Percentiles rank a stretch among this genome's conserved stretches.
Conservation (phyloP, 2,888 invertebrate genomes). For the Resseliella maxima region DNA sequence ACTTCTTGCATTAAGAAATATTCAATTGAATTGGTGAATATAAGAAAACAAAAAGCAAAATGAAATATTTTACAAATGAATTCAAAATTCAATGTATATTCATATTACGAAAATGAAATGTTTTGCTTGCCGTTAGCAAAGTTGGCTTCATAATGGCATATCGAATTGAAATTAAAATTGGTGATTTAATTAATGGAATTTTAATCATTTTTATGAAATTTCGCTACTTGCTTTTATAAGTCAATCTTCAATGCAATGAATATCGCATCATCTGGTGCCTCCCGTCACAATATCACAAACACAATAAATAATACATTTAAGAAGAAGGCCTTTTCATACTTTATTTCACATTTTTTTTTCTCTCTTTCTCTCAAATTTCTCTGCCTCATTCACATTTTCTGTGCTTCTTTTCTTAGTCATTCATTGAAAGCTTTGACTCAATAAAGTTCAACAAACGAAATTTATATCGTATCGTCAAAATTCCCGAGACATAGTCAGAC, state of each 20-base stretch:
- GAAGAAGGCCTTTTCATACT: too few relatives aligned
- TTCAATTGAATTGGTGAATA: not conserved
- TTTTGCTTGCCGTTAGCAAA: too few relatives aligned
- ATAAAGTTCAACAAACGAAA: not conserved
- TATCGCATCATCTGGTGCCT: not conserved
- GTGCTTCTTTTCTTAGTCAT: not conserved
- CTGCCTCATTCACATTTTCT: not conserved
- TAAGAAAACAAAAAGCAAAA: not conserved
- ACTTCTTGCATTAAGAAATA: not conserved
- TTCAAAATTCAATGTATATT: too few relatives aligned
- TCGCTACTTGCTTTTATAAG: not conserved
- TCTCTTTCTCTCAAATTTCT: too few relatives aligned
- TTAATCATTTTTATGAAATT: constrained; percentile 14
- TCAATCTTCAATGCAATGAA: not conserved
- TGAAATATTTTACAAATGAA: too few relatives aligned
- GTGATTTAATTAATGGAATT: constrained; percentile 39
- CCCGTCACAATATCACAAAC: too few relatives aligned
- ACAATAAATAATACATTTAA: too few relatives aligned
- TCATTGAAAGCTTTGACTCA: not conserved
- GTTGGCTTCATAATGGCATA: not conserved
- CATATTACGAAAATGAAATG: too few relatives aligned
- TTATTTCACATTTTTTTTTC: too few relatives aligned
- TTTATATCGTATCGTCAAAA: not conserved
- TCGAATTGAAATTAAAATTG: not conserved
- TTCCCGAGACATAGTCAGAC: not conserved